Evolutionary conservation across 2,797 vertebrate species (phyloP), one percentile per base, ranked within the genome.

Genomic region (Brachymystax lenok): DNA sequence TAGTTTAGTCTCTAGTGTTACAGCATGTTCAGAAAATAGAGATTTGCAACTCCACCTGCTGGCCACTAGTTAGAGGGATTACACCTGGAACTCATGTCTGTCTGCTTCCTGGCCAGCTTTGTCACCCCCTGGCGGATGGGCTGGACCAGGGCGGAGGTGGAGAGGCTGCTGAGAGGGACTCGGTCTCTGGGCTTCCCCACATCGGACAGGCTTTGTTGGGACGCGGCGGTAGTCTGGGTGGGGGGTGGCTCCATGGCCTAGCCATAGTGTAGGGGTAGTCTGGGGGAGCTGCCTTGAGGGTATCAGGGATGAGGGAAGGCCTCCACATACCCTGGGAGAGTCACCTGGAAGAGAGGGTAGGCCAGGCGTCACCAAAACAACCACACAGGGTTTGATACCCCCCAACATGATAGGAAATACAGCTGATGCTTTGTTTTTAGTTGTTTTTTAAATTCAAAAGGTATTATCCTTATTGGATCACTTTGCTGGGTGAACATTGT

Each of bases 41-140:
- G 56, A 71, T 10, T 35, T 74, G 79, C 78, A 74, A 74, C 75
- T 77, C 73, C 69, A 72, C 75, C 78, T 80, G 69, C 69, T 61
- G 77, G 83, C 75, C 87, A 76, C 67, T 54, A 66, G 56, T 73
- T 73, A 73, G 80, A 63, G 68, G 17, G 4, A 3, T 75, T 91
- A 95, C 79, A 97, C 95, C 89, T 98, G 97, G 90, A 98, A 99
- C 87, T 99, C 98, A 98, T 96, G 83, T 98, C 96, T 1, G 96
- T 97, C 86, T 99, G 97, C 88, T 98, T 99, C 93, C 97, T 98
- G 8, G 98, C 98, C 92, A 99, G 92, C 78, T 98, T 99, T 85
- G 98, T 97, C 85, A 99, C 98, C 82, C 99, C 98, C 82, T 98
- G 97, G 2, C 98, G 92, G 86, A 99, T 99, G 21, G 98, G 97